Evolutionary conservation across 2,113 vertebrate species (phyloP).

Genomic region (Poicephalus gulielmi): DNA sequence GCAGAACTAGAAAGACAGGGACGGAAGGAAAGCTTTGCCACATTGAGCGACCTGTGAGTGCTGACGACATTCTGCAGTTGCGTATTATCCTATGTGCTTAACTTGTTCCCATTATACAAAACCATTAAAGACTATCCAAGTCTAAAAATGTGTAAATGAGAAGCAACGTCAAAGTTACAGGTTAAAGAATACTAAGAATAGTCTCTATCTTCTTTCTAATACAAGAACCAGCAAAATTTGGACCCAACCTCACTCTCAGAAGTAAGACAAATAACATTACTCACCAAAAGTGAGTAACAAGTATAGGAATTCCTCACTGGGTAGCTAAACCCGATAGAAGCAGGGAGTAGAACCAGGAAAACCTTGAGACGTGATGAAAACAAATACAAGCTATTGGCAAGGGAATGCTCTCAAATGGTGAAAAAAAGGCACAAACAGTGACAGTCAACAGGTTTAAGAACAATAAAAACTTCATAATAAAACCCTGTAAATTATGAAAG

Average conservation of each 20-base stretch:
- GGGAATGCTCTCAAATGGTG: not conserved
- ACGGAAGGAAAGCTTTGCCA: not conserved
- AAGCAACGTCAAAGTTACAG: not conserved
- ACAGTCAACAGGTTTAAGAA: not conserved
- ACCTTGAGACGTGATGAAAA: not conserved
- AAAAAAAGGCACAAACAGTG: not conserved
- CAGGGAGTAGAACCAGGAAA: not conserved
- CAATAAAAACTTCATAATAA: not conserved
- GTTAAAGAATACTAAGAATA: not conserved
- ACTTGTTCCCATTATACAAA: not conserved
- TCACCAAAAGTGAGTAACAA: not conserved
- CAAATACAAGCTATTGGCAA: not conserved
- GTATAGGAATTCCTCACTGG: not conserved
- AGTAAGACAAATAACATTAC: not conserved
- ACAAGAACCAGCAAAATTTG: not conserved
- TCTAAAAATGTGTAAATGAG: not conserved
- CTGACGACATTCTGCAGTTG: not conserved
- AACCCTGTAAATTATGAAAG: not conserved
- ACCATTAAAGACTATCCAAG: not conserved
- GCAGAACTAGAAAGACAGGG: not conserved
- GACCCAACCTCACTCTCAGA: not conserved
- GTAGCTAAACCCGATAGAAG: not conserved
- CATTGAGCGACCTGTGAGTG: not conserved
- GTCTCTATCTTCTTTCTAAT: not conserved
- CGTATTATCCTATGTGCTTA: fast-evolving